Evolutionary conservation across 2,797 vertebrate genomes (phyloP).

Genomic region (Tympanoctomys barrerae): DNA sequence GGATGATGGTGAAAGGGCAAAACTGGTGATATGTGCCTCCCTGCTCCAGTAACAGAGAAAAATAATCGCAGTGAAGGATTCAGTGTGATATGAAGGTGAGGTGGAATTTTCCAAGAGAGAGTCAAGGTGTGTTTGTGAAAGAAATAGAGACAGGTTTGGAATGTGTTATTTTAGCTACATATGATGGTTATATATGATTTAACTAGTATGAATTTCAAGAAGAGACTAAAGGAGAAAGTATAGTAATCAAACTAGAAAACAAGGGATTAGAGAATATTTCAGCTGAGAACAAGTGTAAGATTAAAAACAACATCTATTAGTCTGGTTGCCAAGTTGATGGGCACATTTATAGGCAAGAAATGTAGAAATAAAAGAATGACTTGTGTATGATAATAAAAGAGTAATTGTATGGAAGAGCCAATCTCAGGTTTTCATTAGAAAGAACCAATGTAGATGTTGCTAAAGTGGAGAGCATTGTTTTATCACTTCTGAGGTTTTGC

Average conservation of each 20-base stretch:
- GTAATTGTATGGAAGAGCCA: neutral
- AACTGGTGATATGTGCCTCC: neutral
- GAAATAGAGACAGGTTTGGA: neutral
- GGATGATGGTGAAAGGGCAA: neutral
- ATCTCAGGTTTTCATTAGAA: slow-evolving; percentile 1
- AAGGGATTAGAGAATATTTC: slow-evolving; percentile 56
- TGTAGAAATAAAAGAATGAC: slow-evolving; percentile 10
- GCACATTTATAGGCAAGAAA: slow-evolving; percentile 45
- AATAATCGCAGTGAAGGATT: neutral
- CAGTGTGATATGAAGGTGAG: neutral
- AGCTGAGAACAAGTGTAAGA: slow-evolving; percentile 30
- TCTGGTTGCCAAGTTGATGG: slow-evolving; percentile 46
- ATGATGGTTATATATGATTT: slow-evolving; percentile 5
- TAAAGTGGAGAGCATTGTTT: slow-evolving; percentile 47
- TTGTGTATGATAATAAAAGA: neutral
- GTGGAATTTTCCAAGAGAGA: slow-evolving; percentile 1
- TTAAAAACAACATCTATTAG: slow-evolving; percentile 62
- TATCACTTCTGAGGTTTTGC: slow-evolving; percentile 3
- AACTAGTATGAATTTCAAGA: slow-evolving; percentile 74
- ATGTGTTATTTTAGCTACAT: slow-evolving; percentile 58
- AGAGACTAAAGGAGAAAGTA: slow-evolving; percentile 60
- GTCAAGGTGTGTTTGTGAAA: neutral
- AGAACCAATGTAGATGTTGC: neutral
- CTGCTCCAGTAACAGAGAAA: neutral
- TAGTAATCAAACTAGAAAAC: slow-evolving; percentile 58